Evolutionary conservation across 2,888 invertebrate genomes (phyloP), one percentile per base, ranked within the genome.

Genomic region (Iselma pallidipennis): DNA sequence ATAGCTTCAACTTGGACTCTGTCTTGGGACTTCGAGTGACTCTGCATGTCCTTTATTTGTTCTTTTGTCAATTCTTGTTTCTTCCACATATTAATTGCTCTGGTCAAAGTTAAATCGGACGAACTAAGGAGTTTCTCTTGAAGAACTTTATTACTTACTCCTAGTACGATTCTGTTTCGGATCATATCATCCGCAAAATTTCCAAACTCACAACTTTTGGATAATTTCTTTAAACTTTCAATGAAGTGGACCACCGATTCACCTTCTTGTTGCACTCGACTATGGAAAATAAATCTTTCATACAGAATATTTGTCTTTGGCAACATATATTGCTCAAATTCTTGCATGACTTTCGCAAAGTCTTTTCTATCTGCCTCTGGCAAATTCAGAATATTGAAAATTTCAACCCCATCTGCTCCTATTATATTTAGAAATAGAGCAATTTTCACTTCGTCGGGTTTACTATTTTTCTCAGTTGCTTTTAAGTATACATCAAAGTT

Each of bases 241-340:
- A 72, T 52, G 58, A 72, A 74, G 25, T 61, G 60, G 49, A 72
- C 72, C 55, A 75, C 72, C n/a, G 54, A 50, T 64, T 74, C 70
- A 14, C 68, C 66, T 54, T 68, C 67, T 33, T 52, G 56, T 57
- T 74, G 74, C 1, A 51, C 50, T 25, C 68, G 63, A 31, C 59
- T 64, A 48, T 69, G 61, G 49, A 74, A 74, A 25, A 63, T 50
- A 53, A 65, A 70, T 19, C 68, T 55, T 55, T 72, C 69, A 53
- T 66, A 70, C 4, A 70, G 57, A 14, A 64, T 56, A 61, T 71
- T 72, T 56, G 64, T 68, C 31, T 63, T 56, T 10, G 57, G 59
- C 7, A 49, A 49, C 37, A 61, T 55, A 51, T 66, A 54, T 23
- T 49, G 52, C 6, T 65, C 57, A 56, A 67, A 67, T 37, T 57